A percentile compares a stretch with the other conserved stretches of the same genome.
Evolutionary conservation across 2,113 vertebrate species (phyloP).

Genomic region (Steatornis caripensis): DNA sequence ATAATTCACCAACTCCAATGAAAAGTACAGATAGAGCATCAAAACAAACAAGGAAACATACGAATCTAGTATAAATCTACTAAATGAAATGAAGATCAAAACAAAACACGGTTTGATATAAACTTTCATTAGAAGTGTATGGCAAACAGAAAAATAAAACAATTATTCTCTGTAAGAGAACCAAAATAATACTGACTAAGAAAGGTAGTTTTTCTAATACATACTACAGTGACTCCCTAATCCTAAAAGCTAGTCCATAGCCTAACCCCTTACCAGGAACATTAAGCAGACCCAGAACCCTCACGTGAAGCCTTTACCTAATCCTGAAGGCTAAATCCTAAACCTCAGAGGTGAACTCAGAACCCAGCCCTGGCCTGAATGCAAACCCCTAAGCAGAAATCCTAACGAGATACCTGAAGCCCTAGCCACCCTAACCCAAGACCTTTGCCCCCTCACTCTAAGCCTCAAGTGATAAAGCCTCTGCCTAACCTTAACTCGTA

Average conservation of each 20-base stretch:
- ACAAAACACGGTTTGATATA: neutral
- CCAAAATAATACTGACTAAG: neutral
- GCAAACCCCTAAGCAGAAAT: neutral
- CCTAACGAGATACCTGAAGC: neutral
- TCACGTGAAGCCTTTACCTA: neutral
- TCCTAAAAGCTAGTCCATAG: neutral
- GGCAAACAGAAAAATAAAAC: neutral
- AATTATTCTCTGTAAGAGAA: neutral
- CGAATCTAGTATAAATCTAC: neutral
- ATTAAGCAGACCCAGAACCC: neutral
- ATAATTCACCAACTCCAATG: neutral
- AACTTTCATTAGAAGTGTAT: neutral
- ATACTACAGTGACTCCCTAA: neutral
- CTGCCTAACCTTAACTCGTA: neutral
- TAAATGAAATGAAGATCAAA: neutral
- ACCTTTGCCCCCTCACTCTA: neutral
- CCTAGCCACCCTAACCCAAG: neutral
- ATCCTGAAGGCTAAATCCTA: neutral
- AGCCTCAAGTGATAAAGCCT: neutral
- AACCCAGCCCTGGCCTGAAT: neutral
- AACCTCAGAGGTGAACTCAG: neutral
- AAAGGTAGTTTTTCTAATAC: neutral
- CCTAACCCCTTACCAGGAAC: neutral
- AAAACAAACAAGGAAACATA: neutral
- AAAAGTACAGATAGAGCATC: neutral